These are phyloP conservation scores for Gymnocephalus cernua DNA, from an alignment of 2,113 vertebrate species.

Conservation along the genomic window DNA sequence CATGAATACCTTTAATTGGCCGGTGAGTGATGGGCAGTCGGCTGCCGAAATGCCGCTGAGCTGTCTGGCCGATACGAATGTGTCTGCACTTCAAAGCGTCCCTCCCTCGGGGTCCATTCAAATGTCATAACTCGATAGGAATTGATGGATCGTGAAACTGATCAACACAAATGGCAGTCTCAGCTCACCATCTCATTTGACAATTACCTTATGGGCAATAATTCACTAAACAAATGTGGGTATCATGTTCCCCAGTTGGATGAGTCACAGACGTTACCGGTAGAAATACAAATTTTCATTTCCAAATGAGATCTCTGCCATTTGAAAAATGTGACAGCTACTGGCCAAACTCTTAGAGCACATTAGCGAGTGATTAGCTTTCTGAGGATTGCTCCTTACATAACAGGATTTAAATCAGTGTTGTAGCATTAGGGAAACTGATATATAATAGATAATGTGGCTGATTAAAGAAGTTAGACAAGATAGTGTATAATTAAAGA, in stretches of 20 bases:
- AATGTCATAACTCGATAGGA: conserved; percentile 69
- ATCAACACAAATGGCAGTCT: conserved; percentile 70
- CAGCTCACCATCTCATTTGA: conserved; percentile 40
- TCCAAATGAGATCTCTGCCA: conserved; percentile 30
- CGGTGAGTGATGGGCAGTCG: conserved; percentile 58
- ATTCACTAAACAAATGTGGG: conserved; percentile 40
- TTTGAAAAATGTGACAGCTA: conserved; percentile 19
- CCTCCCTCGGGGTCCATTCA: conserved; percentile 64
- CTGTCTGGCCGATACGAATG: conserved; percentile 52
- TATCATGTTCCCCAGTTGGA: conserved; percentile 52
- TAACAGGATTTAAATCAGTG: neutral
- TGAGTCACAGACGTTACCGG: conserved; percentile 49
- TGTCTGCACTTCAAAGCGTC: conserved; percentile 52
- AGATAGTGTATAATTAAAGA: conserved; percentile 5
- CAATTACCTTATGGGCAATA: conserved; percentile 61
- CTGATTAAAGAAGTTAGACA: neutral
- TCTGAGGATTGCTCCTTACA: conserved; percentile 5
- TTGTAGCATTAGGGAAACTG: neutral
- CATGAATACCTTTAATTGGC: conserved; percentile 70
- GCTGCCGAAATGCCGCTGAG: conserved; percentile 40
- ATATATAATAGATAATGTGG: neutral
- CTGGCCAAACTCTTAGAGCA: conserved; percentile 12
- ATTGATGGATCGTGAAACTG: conserved; percentile 60
- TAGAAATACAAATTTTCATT: conserved; percentile 18
- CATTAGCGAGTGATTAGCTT: conserved; percentile 32